A percentile compares a stretch with the other conserved stretches of the same genome.
These are phyloP conservation scores for Dichetophora obliterata DNA, from an alignment of 2,888 invertebrate genomes.

Conservation along the genomic window DNA sequence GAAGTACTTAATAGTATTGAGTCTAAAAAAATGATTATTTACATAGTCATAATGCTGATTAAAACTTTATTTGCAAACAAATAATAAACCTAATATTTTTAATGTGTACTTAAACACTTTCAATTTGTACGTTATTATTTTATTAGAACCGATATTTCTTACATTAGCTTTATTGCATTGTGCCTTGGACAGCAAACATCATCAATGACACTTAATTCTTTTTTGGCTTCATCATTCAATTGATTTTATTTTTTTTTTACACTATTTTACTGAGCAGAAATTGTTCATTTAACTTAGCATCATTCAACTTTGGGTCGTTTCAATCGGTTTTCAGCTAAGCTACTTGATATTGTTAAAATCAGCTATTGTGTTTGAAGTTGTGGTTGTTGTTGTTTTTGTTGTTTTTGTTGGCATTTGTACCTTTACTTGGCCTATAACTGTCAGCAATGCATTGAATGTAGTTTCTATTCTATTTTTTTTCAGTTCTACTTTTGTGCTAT, in stretches of 20 bases:
- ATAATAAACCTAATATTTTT: no score
- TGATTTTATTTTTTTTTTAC: not conserved
- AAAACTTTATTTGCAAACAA: no score
- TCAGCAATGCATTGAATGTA: not conserved
- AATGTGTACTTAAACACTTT: no score
- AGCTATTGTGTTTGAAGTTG: not conserved
- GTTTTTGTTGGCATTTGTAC: not conserved
- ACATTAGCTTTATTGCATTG: not conserved
- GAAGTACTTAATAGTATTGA: no score
- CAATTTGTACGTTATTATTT: no score
- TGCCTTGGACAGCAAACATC: not conserved
- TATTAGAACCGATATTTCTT: no score
- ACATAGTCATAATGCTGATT: no score
- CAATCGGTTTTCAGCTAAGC: slow-evolving; percentile 14
- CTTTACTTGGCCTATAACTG: not conserved
- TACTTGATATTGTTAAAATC: slow-evolving; percentile 8
- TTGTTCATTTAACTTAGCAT: not conserved
- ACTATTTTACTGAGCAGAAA: not conserved
- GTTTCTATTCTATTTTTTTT: no score
- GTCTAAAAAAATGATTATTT: no score
- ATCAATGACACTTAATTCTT: not conserved
- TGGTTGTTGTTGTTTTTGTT: slow-evolving; percentile 19
- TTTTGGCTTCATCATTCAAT: no score
- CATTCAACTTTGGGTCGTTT: slow-evolving; percentile 9
- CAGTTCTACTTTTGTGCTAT: no score